Percentiles rank a stretch among this genome's conserved stretches.
phyloP scores from a whole-genome alignment of 2,888 invertebrate species.

The Autographa gamma region DNA sequence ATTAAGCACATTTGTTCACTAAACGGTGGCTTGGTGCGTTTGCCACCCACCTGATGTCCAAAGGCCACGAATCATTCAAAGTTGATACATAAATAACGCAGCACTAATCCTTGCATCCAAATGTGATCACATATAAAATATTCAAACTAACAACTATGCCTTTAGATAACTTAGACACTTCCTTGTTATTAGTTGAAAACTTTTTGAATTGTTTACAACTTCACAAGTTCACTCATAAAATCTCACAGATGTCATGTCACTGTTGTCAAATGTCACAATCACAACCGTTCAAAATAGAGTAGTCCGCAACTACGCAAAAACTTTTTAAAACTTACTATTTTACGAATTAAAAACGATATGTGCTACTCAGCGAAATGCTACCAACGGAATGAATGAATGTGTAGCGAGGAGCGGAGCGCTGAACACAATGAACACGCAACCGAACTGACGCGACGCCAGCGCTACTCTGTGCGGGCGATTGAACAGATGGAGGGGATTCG shows the following conservation, averaged over 20 bases:
- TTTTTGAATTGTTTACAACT: constrained; percentile 36
- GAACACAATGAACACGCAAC: constrained; percentile 18
- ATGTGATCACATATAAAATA: constrained; percentile 29
- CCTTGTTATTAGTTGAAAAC: constrained; percentile 24
- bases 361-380: constrained; percentile 21
- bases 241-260: constrained; percentile 7
- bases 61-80: constrained; percentile 71
- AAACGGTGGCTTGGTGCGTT: constrained; percentile 62
- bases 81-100: constrained; percentile 57
- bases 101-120: constrained; percentile 45
- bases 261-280: constrained; percentile 38
- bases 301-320: constrained; percentile 3
- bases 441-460: constrained; percentile 32
- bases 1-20: constrained; percentile 77
- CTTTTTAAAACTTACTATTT: constrained; percentile 1
- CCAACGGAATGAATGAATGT: constrained; percentile 27
- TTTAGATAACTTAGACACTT: constrained; percentile 34
- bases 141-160: constrained; percentile 7
- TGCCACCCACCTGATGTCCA: constrained; percentile 68
- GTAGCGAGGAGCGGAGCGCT: constrained; percentile 6
- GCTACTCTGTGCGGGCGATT: constrained; percentile 28
- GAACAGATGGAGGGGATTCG: constrained; percentile 57
- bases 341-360: constrained; percentile 5
- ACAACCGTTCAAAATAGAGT: constrained; percentile 27
- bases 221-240: constrained; percentile 15